These are phyloP conservation scores for Rousettus madagascariensis DNA, from an alignment of 2,797 vertebrate genomes.

Conservation along the genomic window DNA sequence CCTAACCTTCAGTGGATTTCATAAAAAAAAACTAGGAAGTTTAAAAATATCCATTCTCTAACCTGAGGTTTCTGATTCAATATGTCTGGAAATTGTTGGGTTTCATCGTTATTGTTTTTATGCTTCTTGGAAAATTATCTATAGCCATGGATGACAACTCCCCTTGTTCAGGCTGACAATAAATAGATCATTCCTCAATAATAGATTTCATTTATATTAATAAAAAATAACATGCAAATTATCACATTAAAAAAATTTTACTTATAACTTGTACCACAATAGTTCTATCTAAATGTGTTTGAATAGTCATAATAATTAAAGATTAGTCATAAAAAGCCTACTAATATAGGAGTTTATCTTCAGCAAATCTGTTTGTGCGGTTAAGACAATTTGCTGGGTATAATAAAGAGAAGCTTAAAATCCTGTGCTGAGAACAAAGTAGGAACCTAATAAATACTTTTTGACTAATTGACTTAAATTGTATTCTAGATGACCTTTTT, in stretches of 20 bases:
- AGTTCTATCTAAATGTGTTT: background rate
- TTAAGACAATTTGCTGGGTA: background rate
- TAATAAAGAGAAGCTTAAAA: background rate
- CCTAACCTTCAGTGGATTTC: background rate
- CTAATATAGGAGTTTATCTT: background rate
- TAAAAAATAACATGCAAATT: background rate
- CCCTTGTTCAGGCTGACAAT: background rate
- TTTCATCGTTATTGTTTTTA: background rate
- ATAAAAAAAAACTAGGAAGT: background rate
- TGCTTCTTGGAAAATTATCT: background rate
- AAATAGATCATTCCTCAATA: background rate
- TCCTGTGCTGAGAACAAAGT: background rate
- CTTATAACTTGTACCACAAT: background rate
- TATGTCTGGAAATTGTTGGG: background rate
- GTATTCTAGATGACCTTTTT: background rate
- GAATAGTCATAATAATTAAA: background rate
- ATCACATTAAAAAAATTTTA: background rate
- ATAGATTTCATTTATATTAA: background rate
- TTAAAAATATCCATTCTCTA: background rate
- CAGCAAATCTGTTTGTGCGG: background rate
- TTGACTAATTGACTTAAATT: background rate
- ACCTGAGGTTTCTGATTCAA: background rate
- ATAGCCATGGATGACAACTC: background rate
- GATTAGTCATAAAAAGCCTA: background rate
- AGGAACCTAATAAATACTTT: background rate